These are phyloP conservation scores for Narcine bancroftii DNA, from an alignment of 2,113 vertebrate genomes.

Conservation along the genomic window DNA sequence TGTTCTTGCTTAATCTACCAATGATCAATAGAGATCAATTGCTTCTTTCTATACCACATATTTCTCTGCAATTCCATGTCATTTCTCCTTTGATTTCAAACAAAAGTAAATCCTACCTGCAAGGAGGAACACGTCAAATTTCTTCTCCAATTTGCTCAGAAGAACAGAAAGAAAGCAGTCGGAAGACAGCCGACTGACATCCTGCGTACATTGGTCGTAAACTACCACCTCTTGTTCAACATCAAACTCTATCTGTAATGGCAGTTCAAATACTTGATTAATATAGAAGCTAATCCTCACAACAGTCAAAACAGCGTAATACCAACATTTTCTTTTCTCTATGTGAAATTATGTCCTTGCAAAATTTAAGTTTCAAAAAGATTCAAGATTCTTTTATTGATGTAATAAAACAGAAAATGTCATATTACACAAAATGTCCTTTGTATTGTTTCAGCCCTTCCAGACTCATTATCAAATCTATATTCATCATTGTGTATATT, in stretches of 20 bases:
- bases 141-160: conserved; percentile 81
- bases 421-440: too few species aligned
- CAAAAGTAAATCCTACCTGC: conserved; percentile 62
- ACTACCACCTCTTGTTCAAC: conserved; percentile 77
- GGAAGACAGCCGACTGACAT: conserved; percentile 60
- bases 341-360: not conserved
- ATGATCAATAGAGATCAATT: too few species aligned
- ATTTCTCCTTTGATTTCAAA: not conserved
- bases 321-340: not conserved
- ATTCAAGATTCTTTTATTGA: too few species aligned
- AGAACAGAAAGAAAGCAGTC: conserved; percentile 85
- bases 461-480: not conserved
- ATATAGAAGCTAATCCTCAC: not conserved
- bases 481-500: not conserved
- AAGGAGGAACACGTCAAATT: conserved; percentile 79
- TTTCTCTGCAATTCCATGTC: too few species aligned
- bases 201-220: conserved; percentile 81
- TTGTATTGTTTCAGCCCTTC: not conserved
- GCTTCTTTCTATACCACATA: too few species aligned
- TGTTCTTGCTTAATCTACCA: too few species aligned
- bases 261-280: conserved; percentile 35
- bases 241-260: conserved; percentile 70
- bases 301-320: not conserved
- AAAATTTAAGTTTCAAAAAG: not conserved
- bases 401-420: too few species aligned